phyloP scores from a whole-genome alignment of 1,140 invertebrate species.

The Hyphantria cunea region DNA sequence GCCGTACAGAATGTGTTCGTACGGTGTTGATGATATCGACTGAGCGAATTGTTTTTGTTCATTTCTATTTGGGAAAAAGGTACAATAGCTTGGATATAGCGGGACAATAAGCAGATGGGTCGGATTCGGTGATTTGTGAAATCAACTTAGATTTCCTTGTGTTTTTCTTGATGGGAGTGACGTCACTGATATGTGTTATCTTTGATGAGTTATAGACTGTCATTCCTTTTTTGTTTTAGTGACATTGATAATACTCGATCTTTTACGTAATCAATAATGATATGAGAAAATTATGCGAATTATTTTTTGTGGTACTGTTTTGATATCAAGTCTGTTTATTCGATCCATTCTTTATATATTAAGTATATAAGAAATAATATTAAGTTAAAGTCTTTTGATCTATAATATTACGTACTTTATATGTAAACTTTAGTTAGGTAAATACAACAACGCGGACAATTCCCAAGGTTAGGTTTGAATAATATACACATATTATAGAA shows the following conservation, averaged over 20 bases:
- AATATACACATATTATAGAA: no score
- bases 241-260: not conserved
- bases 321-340: no score
- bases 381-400: no score
- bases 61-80: conserved; percentile 37
- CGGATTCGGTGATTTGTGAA: conserved; percentile 28
- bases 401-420: no score
- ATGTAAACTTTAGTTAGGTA: no score
- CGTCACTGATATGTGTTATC: conserved; percentile 6
- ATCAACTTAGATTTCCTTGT: conserved; percentile 19
- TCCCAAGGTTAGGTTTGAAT: no score
- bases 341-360: no score
- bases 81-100: conserved; percentile 26
- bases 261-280: no score
- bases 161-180: conserved; percentile 12
- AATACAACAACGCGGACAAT: no score
- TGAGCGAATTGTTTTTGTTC: conserved; percentile 35
- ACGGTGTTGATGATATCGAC: conserved; percentile 54
- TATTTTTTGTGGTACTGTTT: no score
- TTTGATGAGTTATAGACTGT: not conserved
- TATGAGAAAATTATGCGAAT: no score
- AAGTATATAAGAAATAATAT: no score
- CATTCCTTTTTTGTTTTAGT: conserved; percentile 2
- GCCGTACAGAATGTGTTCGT: conserved; percentile 67
- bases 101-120: conserved; percentile 25